phyloP scores from a whole-genome alignment of 2,888 invertebrate genomes.

The Spialia ferax region DNA sequence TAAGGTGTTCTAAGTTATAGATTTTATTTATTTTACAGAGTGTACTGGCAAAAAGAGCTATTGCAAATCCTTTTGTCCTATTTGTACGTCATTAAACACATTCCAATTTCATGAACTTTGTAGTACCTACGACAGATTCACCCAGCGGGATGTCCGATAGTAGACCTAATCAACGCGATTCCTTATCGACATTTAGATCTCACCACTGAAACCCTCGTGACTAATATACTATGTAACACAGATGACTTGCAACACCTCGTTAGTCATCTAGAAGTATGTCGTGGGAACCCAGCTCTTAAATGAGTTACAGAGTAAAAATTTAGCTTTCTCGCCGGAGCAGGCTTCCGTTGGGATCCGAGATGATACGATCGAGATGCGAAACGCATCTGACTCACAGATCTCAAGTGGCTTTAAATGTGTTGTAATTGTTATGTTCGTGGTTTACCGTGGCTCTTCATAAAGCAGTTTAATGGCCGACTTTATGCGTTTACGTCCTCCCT shows the following conservation, averaged over 20 bases:
- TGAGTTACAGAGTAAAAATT: slow-evolving; percentile 75
- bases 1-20: too few species aligned
- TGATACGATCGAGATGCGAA: slow-evolving; percentile 78
- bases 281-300: slow-evolving; percentile 66
- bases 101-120: slow-evolving; percentile 1
- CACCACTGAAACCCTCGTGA: slow-evolving; percentile 21
- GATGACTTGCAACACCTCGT: slow-evolving; percentile 13
- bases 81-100: not conserved
- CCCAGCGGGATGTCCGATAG: not conserved
- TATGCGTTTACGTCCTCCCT: slow-evolving; percentile 35
- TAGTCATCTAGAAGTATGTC: slow-evolving; percentile 50
- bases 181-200: slow-evolving; percentile 14
- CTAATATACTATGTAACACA: slow-evolving; percentile 19
- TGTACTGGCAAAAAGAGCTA: too few species aligned
- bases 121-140: not conserved
- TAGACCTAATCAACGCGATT: slow-evolving; percentile 18
- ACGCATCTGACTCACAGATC: slow-evolving; percentile 65
- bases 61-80: not conserved
- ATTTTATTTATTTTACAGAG: too few species aligned
- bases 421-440: slow-evolving; percentile 44
- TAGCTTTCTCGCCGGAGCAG: slow-evolving; percentile 72
- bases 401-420: slow-evolving; percentile 41
- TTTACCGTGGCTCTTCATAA: slow-evolving; percentile 41
- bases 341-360: slow-evolving; percentile 74
- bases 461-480: slow-evolving; percentile 41